Percentiles rank a stretch among this genome's conserved stretches.
Evolutionary conservation across 2,113 vertebrate species (phyloP).

Genomic region (Forbesichthys papilliferus): DNA sequence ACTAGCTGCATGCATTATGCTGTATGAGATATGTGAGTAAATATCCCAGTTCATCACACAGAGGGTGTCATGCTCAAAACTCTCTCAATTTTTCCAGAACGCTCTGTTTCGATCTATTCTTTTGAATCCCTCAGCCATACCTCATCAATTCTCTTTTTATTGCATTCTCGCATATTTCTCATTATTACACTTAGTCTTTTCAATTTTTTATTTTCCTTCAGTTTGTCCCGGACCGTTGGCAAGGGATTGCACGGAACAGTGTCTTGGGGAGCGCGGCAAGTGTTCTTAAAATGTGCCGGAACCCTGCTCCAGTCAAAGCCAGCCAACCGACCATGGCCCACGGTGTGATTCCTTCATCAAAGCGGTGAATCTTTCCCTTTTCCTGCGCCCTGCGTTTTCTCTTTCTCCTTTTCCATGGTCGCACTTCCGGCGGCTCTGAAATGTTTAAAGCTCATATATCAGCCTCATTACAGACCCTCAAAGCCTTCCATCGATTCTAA

Average conservation of each 20-base stretch:
- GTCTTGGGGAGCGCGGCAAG: constrained; percentile 56
- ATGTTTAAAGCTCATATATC: constrained; percentile 84
- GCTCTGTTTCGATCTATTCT: constrained; percentile 8
- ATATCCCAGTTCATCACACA: too few relatives aligned
- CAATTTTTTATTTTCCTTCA: neutral
- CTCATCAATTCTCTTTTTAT: constrained; percentile 3
- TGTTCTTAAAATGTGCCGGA: constrained; percentile 52
- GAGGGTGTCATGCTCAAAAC: neutral
- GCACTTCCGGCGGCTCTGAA: constrained; percentile 68
- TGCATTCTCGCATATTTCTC: constrained; percentile 18
- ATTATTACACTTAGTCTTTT: constrained; percentile 9
- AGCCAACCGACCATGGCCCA: constrained; percentile 75
- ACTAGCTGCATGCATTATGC: constrained; percentile 3
- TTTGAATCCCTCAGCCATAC: neutral
- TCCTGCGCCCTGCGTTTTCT: constrained; percentile 30
- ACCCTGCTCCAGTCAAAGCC: constrained; percentile 49
- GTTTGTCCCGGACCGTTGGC: constrained; percentile 43
- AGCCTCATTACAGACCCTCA: constrained; percentile 92
- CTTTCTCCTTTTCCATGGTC: constrained; percentile 64
- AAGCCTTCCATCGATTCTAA: constrained; percentile 91
- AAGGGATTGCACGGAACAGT: constrained; percentile 56
- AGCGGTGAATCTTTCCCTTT: constrained; percentile 71
- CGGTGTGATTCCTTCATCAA: constrained; percentile 90
- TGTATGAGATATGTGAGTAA: too few relatives aligned
- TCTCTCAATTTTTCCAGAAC: constrained; percentile 5